Base-by-base conservation (phyloP, 2,113 vertebrate genomes). In the Proteles cristata region DNA sequence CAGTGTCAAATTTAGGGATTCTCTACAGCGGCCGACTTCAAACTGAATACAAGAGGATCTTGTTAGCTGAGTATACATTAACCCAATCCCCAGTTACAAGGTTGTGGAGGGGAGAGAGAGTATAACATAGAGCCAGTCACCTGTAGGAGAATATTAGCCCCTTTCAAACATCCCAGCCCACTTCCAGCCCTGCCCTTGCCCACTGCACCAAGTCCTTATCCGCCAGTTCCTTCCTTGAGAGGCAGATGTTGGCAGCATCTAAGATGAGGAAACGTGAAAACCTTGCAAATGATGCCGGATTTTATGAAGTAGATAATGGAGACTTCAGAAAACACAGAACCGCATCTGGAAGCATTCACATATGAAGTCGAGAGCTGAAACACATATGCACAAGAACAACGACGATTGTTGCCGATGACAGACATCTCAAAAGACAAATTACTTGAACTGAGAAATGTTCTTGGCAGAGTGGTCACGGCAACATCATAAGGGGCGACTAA, bases 331-430 rank as follows among this genome's bases (percentile, higher is more conserved):
- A 92, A 77, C 55, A 74, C 31, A 23, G 35, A 50, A 2, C 1
- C 66, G 31, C 11, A 0, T 1, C 9, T 1, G 39, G 74, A 48
- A 39, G 48, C 39, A 8, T 35, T 39, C 4, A 0, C 50, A 11
- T 5, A 35, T 1, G 48, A 61, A 61, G 28, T 9, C 31, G 12
- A 39, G 91, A 58, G 7, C 7, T 14, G 23, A 11, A n/a, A 50
- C 1, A 1, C 1, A 26, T 6, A 65, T 11, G 12, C 12, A 58
- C 9, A 9, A 77, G 55, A 58, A 21, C 0, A 7, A 58, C 5
- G 63, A 55, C 76, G 48, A 39, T 39, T 39, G 39, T 39, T 39
- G 39, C 3, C 39, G 39, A 39, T 39, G 39, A 39, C 4, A 23
- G 45, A 11, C 35, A 2, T 43, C 15, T 82, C 19, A 7, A 45